Base-by-base conservation (phyloP, 2,888 invertebrate genomes). In the Drosophila diplacantha region DNA sequence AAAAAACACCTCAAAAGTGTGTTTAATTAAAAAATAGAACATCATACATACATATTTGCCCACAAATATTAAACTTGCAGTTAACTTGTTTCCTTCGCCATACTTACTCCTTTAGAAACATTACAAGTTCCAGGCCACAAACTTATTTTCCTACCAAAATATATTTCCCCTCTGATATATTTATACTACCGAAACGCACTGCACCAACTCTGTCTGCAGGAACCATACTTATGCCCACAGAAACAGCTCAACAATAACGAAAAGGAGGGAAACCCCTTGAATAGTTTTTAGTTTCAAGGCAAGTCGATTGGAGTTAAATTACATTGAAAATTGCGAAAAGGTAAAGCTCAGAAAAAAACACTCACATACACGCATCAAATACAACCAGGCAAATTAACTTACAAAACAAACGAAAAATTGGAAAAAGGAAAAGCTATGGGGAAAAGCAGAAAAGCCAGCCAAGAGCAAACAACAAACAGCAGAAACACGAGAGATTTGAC, bases 321-420 rank as follows among this genome's bases (percentile, higher is more conserved):
- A 79, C 80, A 72, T 83, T 79, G 80, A 73, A 83, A 78, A 81
- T 83, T 61, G 69, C 60, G 59, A 61, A 63, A 68, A 61, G 78
- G 72, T 59, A 65, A 62, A 69, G 60, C 24, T 24, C 43, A 69
- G 29, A 29, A 39, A 75, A 75, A 43, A 24, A 7, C 65, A 66
- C 22, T 44, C 61, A 44, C 58, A 58, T 59, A 22, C 59, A 43
- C 60, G 41, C 41, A 43, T 31, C 34, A 39, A 24, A 57, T 49
- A 47, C 34, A 54, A 57, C 50, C 52, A 61, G 24, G 64, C 32
- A 66, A 72, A 69, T 61, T 68, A 61, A 34, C 49, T 60, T n/a
- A 32, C 44, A 58, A 50, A 44, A 37, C 55, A 65, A 61, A 60
- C 58, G 35, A 51, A 53, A 52, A 63, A 47, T 41, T 31, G 52